Evolutionary conservation across 2,113 vertebrate species (phyloP), one percentile per base, ranked within the genome.

Genomic region (Pelecanoides urinatrix): DNA sequence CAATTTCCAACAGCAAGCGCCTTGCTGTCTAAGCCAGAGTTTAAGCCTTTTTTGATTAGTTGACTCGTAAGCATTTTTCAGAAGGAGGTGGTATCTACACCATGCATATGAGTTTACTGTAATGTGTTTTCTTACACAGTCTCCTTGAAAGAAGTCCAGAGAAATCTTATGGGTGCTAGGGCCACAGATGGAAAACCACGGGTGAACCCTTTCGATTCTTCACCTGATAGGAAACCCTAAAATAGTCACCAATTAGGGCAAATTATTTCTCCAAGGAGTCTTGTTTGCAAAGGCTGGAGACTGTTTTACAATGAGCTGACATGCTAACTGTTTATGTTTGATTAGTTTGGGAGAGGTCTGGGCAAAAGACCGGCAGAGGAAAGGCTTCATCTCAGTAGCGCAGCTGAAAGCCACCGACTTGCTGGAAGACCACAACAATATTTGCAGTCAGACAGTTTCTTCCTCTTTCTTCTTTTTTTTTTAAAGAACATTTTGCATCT

Each of bases 11-110:
- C 40, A 94, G 93, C 56, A 82, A 96, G 96, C 30, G 71, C 53
- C 94, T 93, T 56, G 66, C 91, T 93, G 91, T 81, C 87, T 94
- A 94, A 96, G 72, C 72, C 91, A 92, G 47, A 70, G 12, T 86
- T 95, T 84, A 95, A 86, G 83, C 29, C 72, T 87, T 71, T 96
- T 94, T 81, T 91, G 76, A 95, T 96, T 92, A 95, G 65, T 47
- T 84, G 63, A 96, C 45, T 91, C 0, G 5, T 47, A 95, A 92
- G 68, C 65, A 81, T 67, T 95, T 94, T 96, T 78, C 80, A 89
- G 74, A 68, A 82, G 38, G 38, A 94, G 29, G 63, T 74, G 68
- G 68, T 50, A 96, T 45, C 72, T 42, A 88, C 32, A 71, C 22
- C 30, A 21, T 42, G 42, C 27, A n/a, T 47, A 59, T 36, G 56